A percentile compares a stretch with the other conserved stretches of the same genome.
Conservation (phyloP, 2,888 invertebrate species). For the Melanchra persicariae region DNA sequence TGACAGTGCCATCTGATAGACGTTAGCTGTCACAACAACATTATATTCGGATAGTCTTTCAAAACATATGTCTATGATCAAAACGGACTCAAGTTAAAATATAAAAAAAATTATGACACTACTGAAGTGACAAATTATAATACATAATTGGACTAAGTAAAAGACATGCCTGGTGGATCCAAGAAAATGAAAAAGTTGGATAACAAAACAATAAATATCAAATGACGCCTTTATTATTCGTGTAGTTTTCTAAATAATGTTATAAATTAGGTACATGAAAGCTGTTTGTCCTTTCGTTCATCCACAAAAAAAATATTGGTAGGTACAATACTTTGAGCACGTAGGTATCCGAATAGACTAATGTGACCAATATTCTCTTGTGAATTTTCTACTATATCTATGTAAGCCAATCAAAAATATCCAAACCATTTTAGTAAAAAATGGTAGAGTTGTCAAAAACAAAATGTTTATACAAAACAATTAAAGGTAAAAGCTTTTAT, state of each 20-base stretch:
- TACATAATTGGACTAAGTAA: neutral
- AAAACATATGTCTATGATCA: no score
- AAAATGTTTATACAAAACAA: no score
- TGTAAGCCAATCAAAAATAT: neutral
- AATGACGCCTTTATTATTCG: neutral
- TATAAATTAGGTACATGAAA: neutral
- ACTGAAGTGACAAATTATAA: no score
- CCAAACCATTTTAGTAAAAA: neutral
- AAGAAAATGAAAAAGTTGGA: neutral
- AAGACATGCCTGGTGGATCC: neutral
- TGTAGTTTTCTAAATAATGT: neutral
- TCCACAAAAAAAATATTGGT: neutral
- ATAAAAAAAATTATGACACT: no score
- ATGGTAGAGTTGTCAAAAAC: neutral
- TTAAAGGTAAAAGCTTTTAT: neutral
- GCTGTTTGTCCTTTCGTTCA: neutral
- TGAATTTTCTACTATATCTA: constrained; percentile 1
- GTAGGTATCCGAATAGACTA: constrained; percentile 20
- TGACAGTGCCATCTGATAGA: constrained; percentile 2
- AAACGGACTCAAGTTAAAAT: no score
- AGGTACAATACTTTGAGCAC: neutral
- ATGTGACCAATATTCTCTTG: constrained; percentile 29
- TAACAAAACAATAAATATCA: neutral
- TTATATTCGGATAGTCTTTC: constrained; percentile 4
- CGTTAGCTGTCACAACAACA: constrained; percentile 3